Percentiles rank a stretch among this genome's conserved stretches.
Conservation (phyloP, 2,888 invertebrate species). For the Laspeyria flexula region DNA sequence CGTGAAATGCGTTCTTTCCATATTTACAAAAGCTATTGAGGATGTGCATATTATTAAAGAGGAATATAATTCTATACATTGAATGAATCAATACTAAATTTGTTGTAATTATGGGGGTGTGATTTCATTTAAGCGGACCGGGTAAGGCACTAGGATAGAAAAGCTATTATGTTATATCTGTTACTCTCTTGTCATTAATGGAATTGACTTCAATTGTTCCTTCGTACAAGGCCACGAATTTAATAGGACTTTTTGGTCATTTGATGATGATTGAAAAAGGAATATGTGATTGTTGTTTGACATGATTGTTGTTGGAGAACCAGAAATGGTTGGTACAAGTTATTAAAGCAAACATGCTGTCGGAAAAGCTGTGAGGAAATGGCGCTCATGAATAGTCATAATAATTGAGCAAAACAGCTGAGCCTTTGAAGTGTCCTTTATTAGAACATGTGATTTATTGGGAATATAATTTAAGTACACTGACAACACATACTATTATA, state of each 20-base stretch:
- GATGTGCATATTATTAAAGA: constrained; percentile 45
- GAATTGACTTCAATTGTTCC: constrained; percentile 52
- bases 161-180: constrained; percentile 34
- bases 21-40: constrained; percentile 59
- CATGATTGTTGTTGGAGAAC: too few relatives aligned
- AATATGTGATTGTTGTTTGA: too few relatives aligned
- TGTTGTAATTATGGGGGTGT: constrained; percentile 17
- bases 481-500: too few relatives aligned
- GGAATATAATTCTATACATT: constrained; percentile 33
- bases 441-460: too few relatives aligned
- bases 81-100: constrained; percentile 24
- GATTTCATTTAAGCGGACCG: constrained; percentile 16
- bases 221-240: constrained; percentile 27
- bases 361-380: too few relatives aligned
- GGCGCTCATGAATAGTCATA: too few relatives aligned
- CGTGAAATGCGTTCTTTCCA: constrained; percentile 37
- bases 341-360: too few relatives aligned
- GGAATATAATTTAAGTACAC: too few relatives aligned
- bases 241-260: not conserved
- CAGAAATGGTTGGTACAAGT: too few relatives aligned
- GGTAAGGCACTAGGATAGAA: constrained; percentile 50
- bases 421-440: too few relatives aligned
- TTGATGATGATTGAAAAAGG: too few relatives aligned
- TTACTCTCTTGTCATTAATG: constrained; percentile 4
- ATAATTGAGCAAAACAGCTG: too few relatives aligned